These are phyloP conservation scores for Sus cebifrons DNA, from an alignment of 2,797 vertebrate species.

Conservation along the genomic window DNA sequence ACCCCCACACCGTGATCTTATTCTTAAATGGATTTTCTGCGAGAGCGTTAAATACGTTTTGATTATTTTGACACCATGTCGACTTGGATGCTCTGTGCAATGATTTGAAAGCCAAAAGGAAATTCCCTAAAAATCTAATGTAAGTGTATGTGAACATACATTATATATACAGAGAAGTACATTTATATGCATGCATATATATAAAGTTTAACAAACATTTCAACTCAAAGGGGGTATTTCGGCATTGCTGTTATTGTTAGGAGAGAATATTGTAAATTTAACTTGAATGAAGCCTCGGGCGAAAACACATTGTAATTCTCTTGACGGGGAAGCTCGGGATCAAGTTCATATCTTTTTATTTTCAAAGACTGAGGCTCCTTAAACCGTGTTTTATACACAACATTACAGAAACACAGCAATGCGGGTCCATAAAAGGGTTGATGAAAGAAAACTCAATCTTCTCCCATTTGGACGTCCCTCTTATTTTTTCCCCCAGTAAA, in stretches of 20 bases:
- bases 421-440: slow-evolving; percentile 86
- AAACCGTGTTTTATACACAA: slow-evolving; percentile 89
- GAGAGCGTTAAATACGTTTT: slow-evolving; percentile 88
- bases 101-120: slow-evolving; percentile 89
- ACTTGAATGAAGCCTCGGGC: slow-evolving; percentile 88
- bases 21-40: slow-evolving; percentile 89
- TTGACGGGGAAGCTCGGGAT: slow-evolving; percentile 88
- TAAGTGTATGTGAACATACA: not conserved
- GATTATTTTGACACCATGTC: slow-evolving; percentile 90
- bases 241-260: slow-evolving; percentile 82
- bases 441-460: slow-evolving; percentile 84
- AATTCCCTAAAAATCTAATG: slow-evolving; percentile 85
- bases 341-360: slow-evolving; percentile 91
- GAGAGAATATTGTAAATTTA: slow-evolving; percentile 88
- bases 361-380: slow-evolving; percentile 86
- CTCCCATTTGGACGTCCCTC: slow-evolving; percentile 85
- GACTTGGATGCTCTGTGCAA: slow-evolving; percentile 86
- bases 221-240: slow-evolving; percentile 86
- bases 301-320: slow-evolving; percentile 89
- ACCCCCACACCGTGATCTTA: slow-evolving; percentile 82
- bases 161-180: slow-evolving; percentile 49
- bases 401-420: slow-evolving; percentile 87
- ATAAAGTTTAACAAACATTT: slow-evolving; percentile 88
- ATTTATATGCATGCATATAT: slow-evolving; percentile 51
- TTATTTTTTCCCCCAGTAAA: slow-evolving; percentile 85